Conservation (phyloP, 2,113 vertebrate species). For the Aegotheles bennettii region DNA sequence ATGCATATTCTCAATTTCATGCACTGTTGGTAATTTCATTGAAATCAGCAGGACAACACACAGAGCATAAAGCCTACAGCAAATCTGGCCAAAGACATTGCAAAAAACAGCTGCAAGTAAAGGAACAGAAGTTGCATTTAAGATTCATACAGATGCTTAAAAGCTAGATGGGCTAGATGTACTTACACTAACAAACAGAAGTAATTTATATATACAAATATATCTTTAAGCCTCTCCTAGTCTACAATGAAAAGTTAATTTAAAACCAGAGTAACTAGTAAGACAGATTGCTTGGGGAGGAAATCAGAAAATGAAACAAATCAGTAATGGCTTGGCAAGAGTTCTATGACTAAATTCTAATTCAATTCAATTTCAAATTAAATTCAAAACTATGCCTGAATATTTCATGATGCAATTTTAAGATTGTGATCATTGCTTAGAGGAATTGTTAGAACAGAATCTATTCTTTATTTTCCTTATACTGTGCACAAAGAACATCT, state of each 20-base stretch:
- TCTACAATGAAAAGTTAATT: not conserved
- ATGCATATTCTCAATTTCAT: not conserved
- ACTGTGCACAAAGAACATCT: not conserved
- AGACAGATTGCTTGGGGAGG: not conserved
- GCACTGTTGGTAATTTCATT: not conserved
- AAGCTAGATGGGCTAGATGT: not conserved
- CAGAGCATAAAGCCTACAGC: not conserved
- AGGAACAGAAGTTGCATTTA: not conserved
- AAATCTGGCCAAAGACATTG: not conserved
- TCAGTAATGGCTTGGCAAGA: not conserved
- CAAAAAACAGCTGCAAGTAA: not conserved
- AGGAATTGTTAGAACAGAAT: not conserved
- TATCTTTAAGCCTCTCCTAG: not conserved
- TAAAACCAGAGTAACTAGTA: not conserved
- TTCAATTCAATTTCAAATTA: not conserved
- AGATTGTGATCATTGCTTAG: not conserved
- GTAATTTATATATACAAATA: not conserved
- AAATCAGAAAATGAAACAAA: slow-evolving; percentile 10
- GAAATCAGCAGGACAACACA: not conserved
- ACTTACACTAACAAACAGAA: not conserved
- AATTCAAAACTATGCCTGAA: not conserved
- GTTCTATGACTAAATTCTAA: not conserved
- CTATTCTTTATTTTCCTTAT: not conserved
- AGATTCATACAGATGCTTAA: not conserved
- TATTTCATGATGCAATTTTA: not conserved